Conservation (phyloP, 2,797 vertebrate species). For the Pempheris klunzingeri region DNA sequence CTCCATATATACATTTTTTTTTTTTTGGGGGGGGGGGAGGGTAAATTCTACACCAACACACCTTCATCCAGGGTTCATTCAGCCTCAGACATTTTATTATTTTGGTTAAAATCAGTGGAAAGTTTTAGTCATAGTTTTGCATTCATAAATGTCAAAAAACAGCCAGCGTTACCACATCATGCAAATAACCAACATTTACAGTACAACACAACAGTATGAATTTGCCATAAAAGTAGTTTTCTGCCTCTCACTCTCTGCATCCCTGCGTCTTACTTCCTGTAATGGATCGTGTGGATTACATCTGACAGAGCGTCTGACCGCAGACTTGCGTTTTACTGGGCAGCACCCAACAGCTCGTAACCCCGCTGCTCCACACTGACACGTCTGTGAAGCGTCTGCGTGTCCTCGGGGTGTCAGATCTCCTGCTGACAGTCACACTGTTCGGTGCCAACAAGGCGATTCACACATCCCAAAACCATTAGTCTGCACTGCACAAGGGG, state of each 20-base stretch:
- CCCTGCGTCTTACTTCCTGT: neutral
- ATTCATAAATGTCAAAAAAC: neutral
- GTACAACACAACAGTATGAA: neutral
- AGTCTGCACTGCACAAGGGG: slow-evolving; percentile 26
- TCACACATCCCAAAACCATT: slow-evolving; percentile 56
- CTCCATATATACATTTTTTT: too few relatives aligned
- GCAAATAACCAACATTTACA: slow-evolving; percentile 19
- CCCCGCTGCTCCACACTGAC: slow-evolving; percentile 9
- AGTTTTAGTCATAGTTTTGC: neutral
- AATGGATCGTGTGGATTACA: slow-evolving; percentile 15
- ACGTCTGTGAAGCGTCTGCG: slow-evolving; percentile 31
- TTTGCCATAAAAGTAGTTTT: neutral
- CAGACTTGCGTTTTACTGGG: slow-evolving; percentile 45
- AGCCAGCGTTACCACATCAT: neutral
- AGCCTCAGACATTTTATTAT: neutral
- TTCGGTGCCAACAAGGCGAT: slow-evolving; percentile 45
- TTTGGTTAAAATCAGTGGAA: slow-evolving; percentile 9
- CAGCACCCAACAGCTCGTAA: slow-evolving; percentile 31
- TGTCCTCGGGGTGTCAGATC: slow-evolving; percentile 35
- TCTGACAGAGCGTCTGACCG: slow-evolving; percentile 18
- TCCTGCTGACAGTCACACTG: slow-evolving; percentile 37
- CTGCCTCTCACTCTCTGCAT: neutral
- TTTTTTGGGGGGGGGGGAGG: too few relatives aligned
- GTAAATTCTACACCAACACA: too few relatives aligned
- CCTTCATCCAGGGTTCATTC: neutral